These are phyloP conservation scores for Lacerta bilineata DNA, from an alignment of 2,797 vertebrate species.

Conservation along the genomic window DNA sequence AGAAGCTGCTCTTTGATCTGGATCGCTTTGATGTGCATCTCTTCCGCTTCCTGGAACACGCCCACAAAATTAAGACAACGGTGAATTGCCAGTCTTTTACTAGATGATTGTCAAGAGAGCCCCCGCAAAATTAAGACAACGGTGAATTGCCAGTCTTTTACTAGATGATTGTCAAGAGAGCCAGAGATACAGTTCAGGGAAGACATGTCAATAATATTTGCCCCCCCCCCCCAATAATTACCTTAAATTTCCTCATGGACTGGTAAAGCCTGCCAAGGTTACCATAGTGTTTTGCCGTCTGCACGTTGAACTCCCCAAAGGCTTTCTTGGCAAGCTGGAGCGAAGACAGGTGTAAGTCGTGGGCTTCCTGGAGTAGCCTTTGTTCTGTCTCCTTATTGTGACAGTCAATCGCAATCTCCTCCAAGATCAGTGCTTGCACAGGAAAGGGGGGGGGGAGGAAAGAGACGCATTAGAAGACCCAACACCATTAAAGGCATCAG, in stretches of 20 bases:
- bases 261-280: conserved; percentile 98
- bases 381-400: conserved; percentile 99
- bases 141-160: too few species aligned
- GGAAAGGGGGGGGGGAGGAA: too few species aligned
- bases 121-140: background rate
- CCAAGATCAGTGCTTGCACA: conserved; percentile 92
- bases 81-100: too few species aligned
- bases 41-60: conserved; percentile 92
- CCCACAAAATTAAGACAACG: background rate
- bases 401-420: conserved; percentile 99
- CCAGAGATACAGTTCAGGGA: background rate
- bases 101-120: too few species aligned
- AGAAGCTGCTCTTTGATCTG: conserved; percentile 99
- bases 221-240: conserved; percentile 55
- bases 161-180: too few species aligned
- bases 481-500: background rate
- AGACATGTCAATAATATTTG: background rate
- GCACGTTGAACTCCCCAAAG: conserved; percentile 98
- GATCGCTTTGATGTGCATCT: conserved; percentile 99
- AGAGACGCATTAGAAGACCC: background rate
- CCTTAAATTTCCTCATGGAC: conserved; percentile 99
- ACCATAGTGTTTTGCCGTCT: conserved; percentile 99
- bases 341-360: conserved; percentile 97
- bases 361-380: conserved; percentile 96
- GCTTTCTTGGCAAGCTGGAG: conserved; percentile 98